Evolutionary conservation across 2,888 invertebrate genomes (phyloP), one percentile per base, ranked within the genome.

Genomic region (Torymus tubicola): DNA sequence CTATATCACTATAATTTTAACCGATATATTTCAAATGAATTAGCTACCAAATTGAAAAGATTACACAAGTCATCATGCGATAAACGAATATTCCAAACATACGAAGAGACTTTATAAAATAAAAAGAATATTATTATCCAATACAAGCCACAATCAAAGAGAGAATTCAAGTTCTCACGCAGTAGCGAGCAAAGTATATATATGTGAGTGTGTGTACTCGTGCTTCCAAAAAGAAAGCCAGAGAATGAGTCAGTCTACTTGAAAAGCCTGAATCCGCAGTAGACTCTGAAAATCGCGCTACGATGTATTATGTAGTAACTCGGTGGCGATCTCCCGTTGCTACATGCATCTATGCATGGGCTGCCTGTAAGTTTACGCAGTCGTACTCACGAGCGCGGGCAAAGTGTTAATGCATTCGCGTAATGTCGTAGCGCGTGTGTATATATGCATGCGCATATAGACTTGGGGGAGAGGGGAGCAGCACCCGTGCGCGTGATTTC

Each of bases 271-370:
- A 42, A 42, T 5, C 42, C 64, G 81, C 3, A 31, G 21, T 21
- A 16, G 18, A 42, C 8, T 42, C 8, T 5, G 14, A 65, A 65
- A 72, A 55, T 70, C 69, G 60, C 16, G 42, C 14, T 58, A 67
- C 85, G 85, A 89, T 89, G 90, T 89, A 90, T 90, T 89, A 89
- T 90, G 90, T 87, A 90, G 88, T 84, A 87, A 84, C 86, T 82
- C 73, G 81, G 52, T 24, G 52, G 24, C n/a, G 89, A 89, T 89
- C 89, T 88, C 87, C 71, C 80, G 12, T 10, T 18, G 53, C 31
- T 14, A 58, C 72, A 81, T 81, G 78, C 71, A 74, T 82, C 80
- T 78, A 80, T 80, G 81, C 78, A 82, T 83, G 76, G 58, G 58
- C n/a, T 16, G 12, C 18, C 11, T 63, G 57, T 24, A 31, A 31